These are phyloP conservation scores for Proteles cristata DNA, from an alignment of 2,113 vertebrate species.

Conservation along the genomic window DNA sequence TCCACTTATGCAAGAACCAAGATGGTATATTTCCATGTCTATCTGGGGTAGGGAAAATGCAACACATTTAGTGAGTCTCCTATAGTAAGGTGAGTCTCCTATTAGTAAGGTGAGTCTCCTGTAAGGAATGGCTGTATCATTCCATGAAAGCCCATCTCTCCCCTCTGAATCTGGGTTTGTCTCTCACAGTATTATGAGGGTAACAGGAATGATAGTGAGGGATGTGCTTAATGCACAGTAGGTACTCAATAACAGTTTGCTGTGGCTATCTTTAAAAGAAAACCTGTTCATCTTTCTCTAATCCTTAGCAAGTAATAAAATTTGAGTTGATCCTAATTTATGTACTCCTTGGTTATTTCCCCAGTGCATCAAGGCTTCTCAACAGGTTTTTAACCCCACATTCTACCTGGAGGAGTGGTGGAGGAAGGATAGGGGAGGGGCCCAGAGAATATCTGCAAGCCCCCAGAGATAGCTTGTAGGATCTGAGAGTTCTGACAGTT, in stretches of 20 bases:
- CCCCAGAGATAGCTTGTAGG: not conserved
- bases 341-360: not conserved
- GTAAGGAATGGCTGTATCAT: not conserved
- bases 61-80: not conserved
- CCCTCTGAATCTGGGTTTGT: not conserved
- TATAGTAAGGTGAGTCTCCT: not conserved
- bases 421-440: not conserved
- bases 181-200: not conserved
- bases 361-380: not conserved
- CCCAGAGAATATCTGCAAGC: rapidly evolving
- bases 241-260: not conserved
- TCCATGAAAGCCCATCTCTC: not conserved
- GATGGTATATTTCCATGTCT: not conserved
- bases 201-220: not conserved
- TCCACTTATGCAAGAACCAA: not conserved
- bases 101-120: not conserved
- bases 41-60: not conserved
- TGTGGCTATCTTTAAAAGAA: not conserved
- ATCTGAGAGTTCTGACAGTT: not conserved
- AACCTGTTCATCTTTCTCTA: not conserved
- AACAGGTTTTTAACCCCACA: not conserved
- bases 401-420: not conserved
- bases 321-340: not conserved
- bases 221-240: not conserved
- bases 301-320: not conserved